Evolutionary conservation across 2,113 vertebrate species (phyloP).

Genomic region (Peromyscus californicus): DNA sequence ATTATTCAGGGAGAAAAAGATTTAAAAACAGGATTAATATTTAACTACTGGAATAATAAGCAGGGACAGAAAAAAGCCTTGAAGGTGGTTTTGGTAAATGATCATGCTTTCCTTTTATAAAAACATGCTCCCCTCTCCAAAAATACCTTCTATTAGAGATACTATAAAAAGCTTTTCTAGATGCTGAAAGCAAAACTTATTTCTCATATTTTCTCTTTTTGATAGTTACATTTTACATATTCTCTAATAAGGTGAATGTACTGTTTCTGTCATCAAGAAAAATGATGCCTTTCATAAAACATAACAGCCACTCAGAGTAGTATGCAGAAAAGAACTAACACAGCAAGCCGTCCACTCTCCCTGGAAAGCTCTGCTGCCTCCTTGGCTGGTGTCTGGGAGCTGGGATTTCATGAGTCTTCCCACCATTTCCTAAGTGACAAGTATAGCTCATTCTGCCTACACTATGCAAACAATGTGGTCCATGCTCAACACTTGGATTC

Average conservation of each 20-base stretch:
- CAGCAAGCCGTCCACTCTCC: neutral
- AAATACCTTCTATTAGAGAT: neutral
- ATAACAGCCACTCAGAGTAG: neutral
- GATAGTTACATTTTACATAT: neutral
- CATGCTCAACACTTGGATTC: neutral
- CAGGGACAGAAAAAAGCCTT: neutral
- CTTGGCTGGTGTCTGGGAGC: neutral
- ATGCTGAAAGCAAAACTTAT: neutral
- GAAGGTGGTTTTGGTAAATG: neutral
- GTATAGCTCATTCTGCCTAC: neutral
- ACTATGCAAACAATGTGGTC: neutral
- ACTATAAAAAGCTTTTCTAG: neutral
- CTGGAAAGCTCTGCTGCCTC: neutral
- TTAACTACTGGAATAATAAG: neutral
- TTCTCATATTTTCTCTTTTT: neutral
- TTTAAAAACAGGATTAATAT: neutral
- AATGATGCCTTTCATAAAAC: neutral
- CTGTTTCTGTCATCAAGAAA: neutral
- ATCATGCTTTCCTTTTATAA: neutral
- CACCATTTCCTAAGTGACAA: neutral
- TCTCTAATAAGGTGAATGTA: constrained; percentile 18
- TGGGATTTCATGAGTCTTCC: neutral
- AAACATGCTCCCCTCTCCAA: neutral
- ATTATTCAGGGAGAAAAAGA: neutral
- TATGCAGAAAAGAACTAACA: neutral